Base-by-base conservation (phyloP, 2,888 invertebrate genomes). In the Hypomecis punctinalis region DNA sequence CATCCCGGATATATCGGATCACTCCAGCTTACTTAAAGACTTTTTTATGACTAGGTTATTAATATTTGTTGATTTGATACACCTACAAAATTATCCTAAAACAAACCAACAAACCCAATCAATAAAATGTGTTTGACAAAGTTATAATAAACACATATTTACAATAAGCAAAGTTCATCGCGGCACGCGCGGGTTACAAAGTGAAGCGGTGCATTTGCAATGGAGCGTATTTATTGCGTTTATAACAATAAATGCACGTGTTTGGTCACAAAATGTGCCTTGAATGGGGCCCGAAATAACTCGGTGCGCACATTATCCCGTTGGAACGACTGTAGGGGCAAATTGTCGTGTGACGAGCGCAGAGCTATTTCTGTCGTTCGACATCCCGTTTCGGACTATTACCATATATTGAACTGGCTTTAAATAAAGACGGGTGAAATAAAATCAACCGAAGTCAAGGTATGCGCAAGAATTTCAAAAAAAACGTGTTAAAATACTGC, bases 331-430 rank as follows among this genome's bases (percentile, higher is more conserved):
- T 77, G 74, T 77, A 76, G 74, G 76, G 77, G 75, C 76, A 76
- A 79, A 83, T 79, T 80, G 80, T 79, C 80, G 77, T 79, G 79
- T 78, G 82, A 82, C 77, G 79, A 76, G 77, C 72, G 72, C 70
- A 70, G 62, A 66, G 78, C 76, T 85, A 85, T 85, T 83, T 80
- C 78, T 77, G 78, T 76, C 76, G 66, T 75, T 72, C 77, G 73
- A 76, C 76, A 77, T 81, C 78, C 78, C 79, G 78, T 79, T 83
- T 82, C 72, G 76, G 76, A 70, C 67, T 79, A 78, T 78, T 79
- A 78, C 72, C 75, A 76, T 77, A 74, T 70, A 73, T 73, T 73
- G 74, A 75, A 75, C 71, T 51, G 68, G 67, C 69, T 76, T 76
- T 79, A 80, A 82, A 83, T 80, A 81, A 77, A 70, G 70, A 63